Percentiles rank a stretch among this genome's conserved stretches.
phyloP scores from a whole-genome alignment of 2,797 vertebrate species.

The Ataeniobius toweri region DNA sequence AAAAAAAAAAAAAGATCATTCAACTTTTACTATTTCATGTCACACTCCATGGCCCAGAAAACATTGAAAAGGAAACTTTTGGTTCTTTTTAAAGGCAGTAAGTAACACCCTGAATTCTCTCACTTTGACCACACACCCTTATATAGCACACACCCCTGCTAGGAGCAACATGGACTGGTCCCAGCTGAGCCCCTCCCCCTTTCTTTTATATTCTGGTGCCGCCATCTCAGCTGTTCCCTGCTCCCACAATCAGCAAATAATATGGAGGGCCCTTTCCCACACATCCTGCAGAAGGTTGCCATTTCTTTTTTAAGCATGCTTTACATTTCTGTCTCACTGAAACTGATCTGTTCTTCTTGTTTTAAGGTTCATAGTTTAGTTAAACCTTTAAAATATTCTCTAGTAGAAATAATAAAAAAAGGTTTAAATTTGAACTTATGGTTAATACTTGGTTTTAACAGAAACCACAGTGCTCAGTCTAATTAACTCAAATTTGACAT shows the following conservation, averaged over 20 bases:
- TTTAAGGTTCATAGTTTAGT: constrained; percentile 8
- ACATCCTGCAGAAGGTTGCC: constrained; percentile 51
- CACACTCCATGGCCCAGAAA: constrained; percentile 5
- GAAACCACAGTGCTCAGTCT: background rate
- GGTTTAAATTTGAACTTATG: background rate
- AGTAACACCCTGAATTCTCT: background rate
- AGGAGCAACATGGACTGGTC: constrained; percentile 53
- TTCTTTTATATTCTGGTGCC: constrained; percentile 50
- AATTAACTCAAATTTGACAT: background rate
- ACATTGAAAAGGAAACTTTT: background rate
- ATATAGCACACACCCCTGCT: constrained; percentile 35
- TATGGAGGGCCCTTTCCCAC: constrained; percentile 52
- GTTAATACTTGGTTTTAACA: background rate
- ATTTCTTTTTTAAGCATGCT: constrained; percentile 41
- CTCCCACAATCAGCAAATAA: constrained; percentile 49
- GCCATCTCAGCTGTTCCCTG: constrained; percentile 45
- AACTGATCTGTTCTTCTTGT: constrained; percentile 3
- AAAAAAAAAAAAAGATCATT: background rate
- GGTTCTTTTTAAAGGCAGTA: constrained; percentile 8
- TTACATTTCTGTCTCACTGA: constrained; percentile 11
- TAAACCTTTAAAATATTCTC: constrained; percentile 7
- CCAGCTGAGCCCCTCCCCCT: constrained; percentile 59
- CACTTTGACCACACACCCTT: constrained; percentile 16
- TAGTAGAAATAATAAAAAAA: constrained; percentile 18
- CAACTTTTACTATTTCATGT: background rate